Conservation (phyloP, 2,888 invertebrate genomes). For the Phytoseiulus persimilis region DNA sequence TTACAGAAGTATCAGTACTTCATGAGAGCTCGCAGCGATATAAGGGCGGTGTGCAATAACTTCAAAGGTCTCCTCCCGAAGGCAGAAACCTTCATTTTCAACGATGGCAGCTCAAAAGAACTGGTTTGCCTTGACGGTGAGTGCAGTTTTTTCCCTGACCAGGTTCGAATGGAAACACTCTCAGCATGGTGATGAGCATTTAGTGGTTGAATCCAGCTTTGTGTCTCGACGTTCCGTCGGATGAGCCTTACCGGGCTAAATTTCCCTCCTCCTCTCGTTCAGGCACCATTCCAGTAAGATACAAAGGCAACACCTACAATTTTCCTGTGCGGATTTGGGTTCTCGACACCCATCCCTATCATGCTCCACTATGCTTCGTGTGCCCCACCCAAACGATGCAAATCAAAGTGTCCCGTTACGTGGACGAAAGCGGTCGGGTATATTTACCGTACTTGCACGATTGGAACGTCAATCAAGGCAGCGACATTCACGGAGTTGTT, state of each 20-base stretch:
- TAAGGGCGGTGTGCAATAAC: slow-evolving; percentile 58
- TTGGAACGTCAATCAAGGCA: slow-evolving; percentile 58
- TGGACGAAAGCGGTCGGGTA: slow-evolving; percentile 88
- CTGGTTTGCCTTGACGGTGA: slow-evolving; percentile 66
- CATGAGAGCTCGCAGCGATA: slow-evolving; percentile 55
- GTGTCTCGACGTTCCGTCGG: too few relatives aligned
- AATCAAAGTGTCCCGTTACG: slow-evolving; percentile 85
- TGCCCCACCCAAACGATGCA: slow-evolving; percentile 90
- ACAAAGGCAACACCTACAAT: slow-evolving; percentile 80
- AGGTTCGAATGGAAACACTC: background rate
- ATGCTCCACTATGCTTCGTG: slow-evolving; percentile 80
- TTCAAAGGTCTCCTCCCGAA: slow-evolving; percentile 62
- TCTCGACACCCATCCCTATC: slow-evolving; percentile 91
- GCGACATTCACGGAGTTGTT: slow-evolving; percentile 72
- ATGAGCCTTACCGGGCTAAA: too few relatives aligned
- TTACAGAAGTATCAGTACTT: slow-evolving; percentile 16
- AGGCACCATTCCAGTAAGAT: slow-evolving; percentile 80
- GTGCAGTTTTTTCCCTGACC: background rate
- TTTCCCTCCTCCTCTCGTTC: too few relatives aligned
- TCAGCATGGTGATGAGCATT: background rate
- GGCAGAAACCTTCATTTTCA: slow-evolving; percentile 70
- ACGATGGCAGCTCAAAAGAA: slow-evolving; percentile 72
- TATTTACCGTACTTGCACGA: slow-evolving; percentile 93
- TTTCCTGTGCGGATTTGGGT: slow-evolving; percentile 94
- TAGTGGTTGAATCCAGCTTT: too few relatives aligned